Base-by-base conservation (phyloP, 2,797 vertebrate species). In the Fistularia tabacaria region DNA sequence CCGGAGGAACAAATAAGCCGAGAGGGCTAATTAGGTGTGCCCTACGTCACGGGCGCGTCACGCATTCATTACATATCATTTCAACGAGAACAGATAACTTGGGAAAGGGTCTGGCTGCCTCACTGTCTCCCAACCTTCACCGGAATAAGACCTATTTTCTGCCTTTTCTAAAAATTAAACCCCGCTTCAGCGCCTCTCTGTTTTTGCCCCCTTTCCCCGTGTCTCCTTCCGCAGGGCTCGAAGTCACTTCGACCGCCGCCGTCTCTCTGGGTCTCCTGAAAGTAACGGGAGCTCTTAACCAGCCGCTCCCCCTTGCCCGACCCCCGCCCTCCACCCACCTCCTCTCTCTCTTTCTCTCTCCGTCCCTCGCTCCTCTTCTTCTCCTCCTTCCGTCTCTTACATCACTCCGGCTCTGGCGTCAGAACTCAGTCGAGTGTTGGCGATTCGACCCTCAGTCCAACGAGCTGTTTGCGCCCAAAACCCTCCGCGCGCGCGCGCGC, bases 371-470 rank as follows among this genome's bases (percentile, higher is more conserved):
- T 51, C 62, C 12, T 36, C 14, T 38, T 38, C 12, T 48, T 38
- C 14, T 57, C 57, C 73, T 62, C 70, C 68, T 68, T 54, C 59
- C 46, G 50, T 41, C 55, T 62, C 81, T 86, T 85, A 87, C 90
- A 90, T 91, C 90, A 89, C 80, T 86, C 73, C 62, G 51, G 68
- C 53, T 59, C 76, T 86, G 83, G 76, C 86, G 85, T 89, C 88
- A 90, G 86, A 82, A 85, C 70, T 83, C 80, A 68, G 80, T 78
- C 74, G 79, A 84, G 79, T 78, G 78, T 79, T 55, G 73, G 75
- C 74, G 84, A 82, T 82, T 74, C 25, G 25, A 25, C 25, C 25
- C 25, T 3, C 25, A 25, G 25, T 25, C 25, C 2, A 25, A 3
- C 25, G 25, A 25, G 25, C 25, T 25, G 25, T 25, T 25, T 78